These are phyloP conservation scores for Clupea harengus DNA, from an alignment of 2,113 vertebrate genomes.

Conservation along the genomic window DNA sequence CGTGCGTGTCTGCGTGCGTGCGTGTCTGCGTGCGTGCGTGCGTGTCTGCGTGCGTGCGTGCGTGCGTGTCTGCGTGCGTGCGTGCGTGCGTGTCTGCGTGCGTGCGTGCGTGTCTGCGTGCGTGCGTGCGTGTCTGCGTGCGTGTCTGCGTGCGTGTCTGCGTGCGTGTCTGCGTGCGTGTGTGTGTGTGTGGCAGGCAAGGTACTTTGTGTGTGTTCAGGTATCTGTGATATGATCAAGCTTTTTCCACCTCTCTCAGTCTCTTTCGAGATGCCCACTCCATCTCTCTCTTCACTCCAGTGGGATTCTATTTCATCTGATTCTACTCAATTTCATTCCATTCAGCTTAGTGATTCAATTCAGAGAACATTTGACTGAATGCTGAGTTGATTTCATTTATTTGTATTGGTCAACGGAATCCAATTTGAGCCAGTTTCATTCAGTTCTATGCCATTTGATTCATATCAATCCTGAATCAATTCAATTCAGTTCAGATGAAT, in stretches of 20 bases:
- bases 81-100: neutral
- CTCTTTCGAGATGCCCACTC: neutral
- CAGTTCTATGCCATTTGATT: neutral
- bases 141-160: neutral
- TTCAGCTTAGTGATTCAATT: neutral
- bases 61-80: neutral
- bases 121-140: neutral
- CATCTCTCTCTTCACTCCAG: neutral
- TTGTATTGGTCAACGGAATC: neutral
- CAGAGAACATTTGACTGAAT: neutral
- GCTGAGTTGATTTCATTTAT: neutral
- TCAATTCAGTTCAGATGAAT: neutral
- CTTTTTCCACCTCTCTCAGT: neutral
- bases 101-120: neutral
- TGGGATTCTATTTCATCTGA: neutral
- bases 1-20: neutral
- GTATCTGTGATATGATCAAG: neutral
- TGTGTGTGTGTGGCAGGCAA: neutral
- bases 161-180: neutral
- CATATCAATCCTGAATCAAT: neutral
- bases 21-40: neutral
- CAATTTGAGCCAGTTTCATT: neutral
- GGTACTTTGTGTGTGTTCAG: no score
- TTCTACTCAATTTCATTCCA: neutral
- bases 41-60: neutral